These are phyloP conservation scores for Sorex fumeus DNA, from an alignment of 2,113 vertebrate genomes.

Conservation along the genomic window DNA sequence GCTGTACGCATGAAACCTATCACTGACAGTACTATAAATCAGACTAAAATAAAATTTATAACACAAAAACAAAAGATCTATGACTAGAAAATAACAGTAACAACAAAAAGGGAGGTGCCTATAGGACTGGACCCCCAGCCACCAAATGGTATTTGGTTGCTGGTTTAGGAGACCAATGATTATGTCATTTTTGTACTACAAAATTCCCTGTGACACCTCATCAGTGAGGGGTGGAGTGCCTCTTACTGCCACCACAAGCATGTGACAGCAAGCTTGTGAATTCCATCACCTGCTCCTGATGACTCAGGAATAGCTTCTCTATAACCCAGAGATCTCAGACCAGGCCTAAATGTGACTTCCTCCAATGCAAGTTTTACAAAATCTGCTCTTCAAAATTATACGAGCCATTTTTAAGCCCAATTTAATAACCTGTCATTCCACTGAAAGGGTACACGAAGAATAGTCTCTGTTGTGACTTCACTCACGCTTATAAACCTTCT, in stretches of 20 bases:
- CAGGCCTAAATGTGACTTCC: neutral
- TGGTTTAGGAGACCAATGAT: neutral
- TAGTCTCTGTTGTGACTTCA: neutral
- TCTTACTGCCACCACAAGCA: neutral
- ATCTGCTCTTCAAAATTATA: neutral
- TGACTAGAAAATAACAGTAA: too few relatives aligned
- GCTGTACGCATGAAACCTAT: too few relatives aligned
- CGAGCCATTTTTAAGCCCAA: neutral
- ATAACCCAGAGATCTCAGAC: neutral
- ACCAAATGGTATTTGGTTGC: neutral
- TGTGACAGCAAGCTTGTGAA: neutral
- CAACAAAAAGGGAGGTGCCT: neutral
- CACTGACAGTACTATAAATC: too few relatives aligned
- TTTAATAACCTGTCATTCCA: conserved; percentile 2
- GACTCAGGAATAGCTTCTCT: conserved; percentile 27
- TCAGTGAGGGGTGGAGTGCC: neutral
- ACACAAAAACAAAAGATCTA: too few relatives aligned
- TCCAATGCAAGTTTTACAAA: conserved; percentile 6
- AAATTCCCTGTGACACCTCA: neutral
- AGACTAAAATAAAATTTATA: too few relatives aligned
- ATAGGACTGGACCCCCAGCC: neutral
- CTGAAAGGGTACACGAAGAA: neutral
- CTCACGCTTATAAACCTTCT: neutral
- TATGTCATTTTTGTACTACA: neutral
- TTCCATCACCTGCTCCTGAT: neutral